Base-by-base conservation (phyloP, 2,888 invertebrate species). In the Phorcus lineatus region DNA sequence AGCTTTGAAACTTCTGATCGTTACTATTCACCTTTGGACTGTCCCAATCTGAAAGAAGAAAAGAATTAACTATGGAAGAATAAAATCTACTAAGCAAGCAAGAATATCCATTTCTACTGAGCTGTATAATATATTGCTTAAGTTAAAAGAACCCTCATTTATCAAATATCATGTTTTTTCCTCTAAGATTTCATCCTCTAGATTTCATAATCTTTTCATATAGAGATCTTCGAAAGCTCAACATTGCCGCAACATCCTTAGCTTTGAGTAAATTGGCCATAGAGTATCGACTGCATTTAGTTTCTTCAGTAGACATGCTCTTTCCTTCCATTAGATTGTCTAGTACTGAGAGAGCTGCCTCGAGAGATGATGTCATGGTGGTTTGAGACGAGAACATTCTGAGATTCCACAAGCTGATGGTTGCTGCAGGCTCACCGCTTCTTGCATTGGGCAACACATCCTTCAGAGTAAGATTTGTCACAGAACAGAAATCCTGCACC, bases 171-270 rank as follows among this genome's bases (percentile, higher is more conserved):
- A 2, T 57, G 6, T n/a, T 11, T 19, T 67, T 67, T 17, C 28
- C n/a, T 16, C 7, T 17, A 7, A 2, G 13, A 4, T 17, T 24
- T 75, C 24, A 75, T 19, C 24, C 4, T 2, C 52, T 75, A n/a
- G 54, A 47, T 70, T 75, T 74, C 24, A 52, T 9, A 16, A 89
- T 87, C 74, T 75, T 81, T 19, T 84, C 76, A 79, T 82, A 88
- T 52, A 91, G 82, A n/a, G 80, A 54, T 62, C 87, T 85, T 81
- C 91, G 85, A 17, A 86, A 89, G 36, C 79, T 79, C 19, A 91
- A 81, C 91, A 91, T 91, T 19, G 84, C 80, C 36, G 80, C 77
- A 4, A 90, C 85, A 86, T 91, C 86, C 82, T 90, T 91, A 6
- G 80, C 54, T 31, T 85, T 82, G 55, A 91, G 77, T 31, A 90